Conservation (phyloP, 1,140 invertebrate genomes). For the Atta cephalotes region DNA sequence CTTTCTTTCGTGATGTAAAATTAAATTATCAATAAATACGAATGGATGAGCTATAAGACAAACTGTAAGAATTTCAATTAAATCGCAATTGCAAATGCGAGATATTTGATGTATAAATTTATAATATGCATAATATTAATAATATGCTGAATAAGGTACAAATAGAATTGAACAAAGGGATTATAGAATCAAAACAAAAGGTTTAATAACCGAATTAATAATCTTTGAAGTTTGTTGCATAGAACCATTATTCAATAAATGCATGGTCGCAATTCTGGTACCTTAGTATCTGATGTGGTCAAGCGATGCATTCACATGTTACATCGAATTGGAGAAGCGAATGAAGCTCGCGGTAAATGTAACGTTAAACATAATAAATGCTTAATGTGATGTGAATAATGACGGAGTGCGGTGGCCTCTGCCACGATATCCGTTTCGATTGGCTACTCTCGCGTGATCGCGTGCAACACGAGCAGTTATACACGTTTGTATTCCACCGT, state of each 20-base stretch:
- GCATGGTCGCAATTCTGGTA: neutral
- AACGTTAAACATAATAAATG: conserved; percentile 62
- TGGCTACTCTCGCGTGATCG: conserved; percentile 58
- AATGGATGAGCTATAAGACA: neutral
- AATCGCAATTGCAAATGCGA: neutral
- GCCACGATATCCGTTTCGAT: conserved; percentile 42
- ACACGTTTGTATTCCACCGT: conserved; percentile 3
- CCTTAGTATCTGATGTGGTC: neutral
- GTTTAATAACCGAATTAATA: neutral
- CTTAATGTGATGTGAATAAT: conserved; percentile 61
- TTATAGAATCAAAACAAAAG: neutral
- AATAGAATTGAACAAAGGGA: no score
- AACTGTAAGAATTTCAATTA: neutral
- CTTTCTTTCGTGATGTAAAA: neutral
- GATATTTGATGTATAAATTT: neutral
- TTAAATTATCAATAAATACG: neutral
- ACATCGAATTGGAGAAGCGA: conserved; percentile 29
- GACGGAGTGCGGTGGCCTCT: conserved; percentile 24
- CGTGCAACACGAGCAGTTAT: conserved; percentile 48
- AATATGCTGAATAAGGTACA: no score
- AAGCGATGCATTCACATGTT: conserved; percentile 40
- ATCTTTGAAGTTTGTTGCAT: neutral
- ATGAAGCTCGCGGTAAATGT: conserved; percentile 55
- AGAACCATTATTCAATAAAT: conserved; percentile 24
- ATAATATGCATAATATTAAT: no score